Conservation (phyloP, 2,888 invertebrate species). For the Heliconius charithonia region DNA sequence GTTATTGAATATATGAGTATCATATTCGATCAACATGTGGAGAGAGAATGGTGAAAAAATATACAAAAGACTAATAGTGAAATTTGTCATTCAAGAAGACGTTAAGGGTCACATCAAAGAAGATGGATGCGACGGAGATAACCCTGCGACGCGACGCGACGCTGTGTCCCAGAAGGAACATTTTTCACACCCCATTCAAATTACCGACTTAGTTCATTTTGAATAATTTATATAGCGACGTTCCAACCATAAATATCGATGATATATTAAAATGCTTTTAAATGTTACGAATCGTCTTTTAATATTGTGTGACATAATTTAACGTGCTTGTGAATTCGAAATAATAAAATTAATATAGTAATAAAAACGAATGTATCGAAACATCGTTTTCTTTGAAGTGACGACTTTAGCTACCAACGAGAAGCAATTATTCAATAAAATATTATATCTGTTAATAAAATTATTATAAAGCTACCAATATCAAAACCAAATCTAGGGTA, state of each 20-base stretch:
- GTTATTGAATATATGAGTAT: not conserved
- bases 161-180: constrained; percentile 49
- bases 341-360: not conserved
- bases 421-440: not conserved
- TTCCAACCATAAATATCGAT: constrained; percentile 38
- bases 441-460: not conserved
- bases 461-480: not conserved
- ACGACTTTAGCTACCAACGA: not conserved
- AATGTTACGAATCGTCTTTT: constrained; percentile 13
- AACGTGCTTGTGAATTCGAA: not conserved
- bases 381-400: not conserved
- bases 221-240: constrained; percentile 56
- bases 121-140: constrained; percentile 44
- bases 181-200: constrained; percentile 62
- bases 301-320: constrained; percentile 1
- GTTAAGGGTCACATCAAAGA: constrained; percentile 44
- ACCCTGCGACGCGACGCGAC: constrained; percentile 33
- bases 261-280: constrained; percentile 30
- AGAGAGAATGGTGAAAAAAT: not conserved
- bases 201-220: constrained; percentile 61
- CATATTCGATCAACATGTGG: not conserved
- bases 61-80: constrained; percentile 32
- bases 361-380: not conserved
- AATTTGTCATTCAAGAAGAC: constrained; percentile 42
- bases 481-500: constrained; percentile 1